phyloP scores from a whole-genome alignment of 2,888 invertebrate genomes.

The Eilema sororculum region DNA sequence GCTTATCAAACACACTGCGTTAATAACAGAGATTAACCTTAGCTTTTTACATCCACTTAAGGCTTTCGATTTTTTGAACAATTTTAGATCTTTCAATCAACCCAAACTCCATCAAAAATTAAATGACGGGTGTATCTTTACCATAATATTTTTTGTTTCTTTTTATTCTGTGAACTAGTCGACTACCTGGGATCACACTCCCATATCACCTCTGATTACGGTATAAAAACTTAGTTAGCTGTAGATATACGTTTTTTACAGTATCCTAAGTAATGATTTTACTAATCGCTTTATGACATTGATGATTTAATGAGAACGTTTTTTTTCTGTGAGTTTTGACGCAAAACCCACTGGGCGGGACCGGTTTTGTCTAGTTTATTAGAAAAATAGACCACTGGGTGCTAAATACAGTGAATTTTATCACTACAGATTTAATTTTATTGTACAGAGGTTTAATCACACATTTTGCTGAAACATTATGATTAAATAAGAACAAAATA shows the following conservation, averaged over 20 bases:
- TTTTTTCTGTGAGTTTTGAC: slow-evolving; percentile 56
- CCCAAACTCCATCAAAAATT: slow-evolving; percentile 57
- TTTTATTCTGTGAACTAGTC: slow-evolving; percentile 50
- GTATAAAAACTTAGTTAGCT: slow-evolving; percentile 80
- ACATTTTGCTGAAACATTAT: slow-evolving; percentile 25
- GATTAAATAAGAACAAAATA: slow-evolving; percentile 43
- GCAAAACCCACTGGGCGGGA: slow-evolving; percentile 35
- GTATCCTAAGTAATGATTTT: slow-evolving; percentile 61
- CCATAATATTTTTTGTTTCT: slow-evolving; percentile 45
- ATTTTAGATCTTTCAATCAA: slow-evolving; percentile 65
- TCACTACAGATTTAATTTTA: slow-evolving; percentile 4
- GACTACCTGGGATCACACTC: slow-evolving; percentile 57
- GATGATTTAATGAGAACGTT: slow-evolving; percentile 71
- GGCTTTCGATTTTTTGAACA: slow-evolving; percentile 43
- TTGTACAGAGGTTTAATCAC: not conserved
- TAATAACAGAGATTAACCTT: slow-evolving; percentile 46
- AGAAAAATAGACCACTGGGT: slow-evolving; percentile 28
- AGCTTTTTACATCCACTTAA: slow-evolving; percentile 44
- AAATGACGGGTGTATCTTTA: slow-evolving; percentile 57
- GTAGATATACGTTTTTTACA: slow-evolving; percentile 66
- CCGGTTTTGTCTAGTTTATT: slow-evolving; percentile 28
- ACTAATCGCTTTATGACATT: slow-evolving; percentile 82
- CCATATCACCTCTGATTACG: slow-evolving; percentile 66
- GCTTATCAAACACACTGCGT: slow-evolving; percentile 41
- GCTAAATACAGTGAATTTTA: slow-evolving; percentile 25